Percentiles rank a stretch among this genome's conserved stretches.
phyloP scores from a whole-genome alignment of 2,888 invertebrate species.

The Polia nebulosa region DNA sequence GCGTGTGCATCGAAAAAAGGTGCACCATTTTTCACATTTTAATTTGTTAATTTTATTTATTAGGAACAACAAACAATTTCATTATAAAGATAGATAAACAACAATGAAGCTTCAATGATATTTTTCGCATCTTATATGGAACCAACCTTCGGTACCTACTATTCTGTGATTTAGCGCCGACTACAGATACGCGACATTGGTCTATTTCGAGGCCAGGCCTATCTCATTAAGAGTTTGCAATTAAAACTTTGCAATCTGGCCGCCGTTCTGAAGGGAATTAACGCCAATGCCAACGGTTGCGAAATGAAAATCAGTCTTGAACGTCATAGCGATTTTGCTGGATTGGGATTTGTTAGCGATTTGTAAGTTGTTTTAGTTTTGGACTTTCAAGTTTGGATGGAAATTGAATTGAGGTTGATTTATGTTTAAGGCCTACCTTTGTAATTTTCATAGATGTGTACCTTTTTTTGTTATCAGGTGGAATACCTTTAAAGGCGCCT shows the following conservation, averaged over 20 bases:
- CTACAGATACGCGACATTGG: conserved; percentile 60
- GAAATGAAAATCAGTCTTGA: conserved; percentile 80
- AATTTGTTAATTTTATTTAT: no score
- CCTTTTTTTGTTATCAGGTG: no score
- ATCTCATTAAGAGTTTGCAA: conserved; percentile 86
- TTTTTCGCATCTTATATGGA: no score
- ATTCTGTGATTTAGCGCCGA: conserved; percentile 43
- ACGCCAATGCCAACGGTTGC: conserved; percentile 77
- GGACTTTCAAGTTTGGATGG: not conserved
- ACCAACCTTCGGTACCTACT: conserved; percentile 23
- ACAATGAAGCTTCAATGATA: no score
- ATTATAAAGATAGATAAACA: no score
- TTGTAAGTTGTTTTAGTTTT: conserved; percentile 32
- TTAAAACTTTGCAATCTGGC: conserved; percentile 86
- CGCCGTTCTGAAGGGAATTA: conserved; percentile 77
- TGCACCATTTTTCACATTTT: no score
- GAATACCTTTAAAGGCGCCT: no score
- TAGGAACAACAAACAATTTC: no score
- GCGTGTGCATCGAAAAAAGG: no score
- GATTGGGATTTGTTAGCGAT: conserved; percentile 41
- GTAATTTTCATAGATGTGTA: no score
- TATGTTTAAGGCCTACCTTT: not conserved
- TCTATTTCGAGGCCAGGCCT: conserved; percentile 77
- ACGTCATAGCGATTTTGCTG: conserved; percentile 52
- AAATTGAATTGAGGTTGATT: not conserved